These are phyloP conservation scores for Sus cebifrons DNA, from an alignment of 2,797 vertebrate genomes.

Conservation along the genomic window DNA sequence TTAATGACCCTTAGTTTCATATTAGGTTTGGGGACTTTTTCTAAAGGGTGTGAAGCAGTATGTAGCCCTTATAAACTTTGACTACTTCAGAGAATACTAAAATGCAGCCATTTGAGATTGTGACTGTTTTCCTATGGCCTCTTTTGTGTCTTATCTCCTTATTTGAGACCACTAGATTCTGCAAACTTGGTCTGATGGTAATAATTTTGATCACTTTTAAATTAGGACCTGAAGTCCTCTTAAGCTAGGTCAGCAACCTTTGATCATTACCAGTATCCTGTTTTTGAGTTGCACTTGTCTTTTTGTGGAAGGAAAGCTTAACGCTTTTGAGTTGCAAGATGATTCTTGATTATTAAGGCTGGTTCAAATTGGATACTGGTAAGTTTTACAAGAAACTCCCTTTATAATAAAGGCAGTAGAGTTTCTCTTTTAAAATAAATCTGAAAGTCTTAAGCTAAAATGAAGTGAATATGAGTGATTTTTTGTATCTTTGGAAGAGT, in stretches of 20 bases:
- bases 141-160: constrained; percentile 15
- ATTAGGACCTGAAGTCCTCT: constrained; percentile 59
- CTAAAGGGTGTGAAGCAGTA: constrained; percentile 43
- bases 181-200: constrained; percentile 39
- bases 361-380: constrained; percentile 26
- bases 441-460: constrained; percentile 44
- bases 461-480: constrained; percentile 32
- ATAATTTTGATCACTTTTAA: constrained; percentile 72
- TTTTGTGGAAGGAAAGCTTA: constrained; percentile 63
- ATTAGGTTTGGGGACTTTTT: constrained; percentile 34
- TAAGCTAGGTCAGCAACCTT: constrained; percentile 49
- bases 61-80: constrained; percentile 32
- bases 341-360: constrained; percentile 52
- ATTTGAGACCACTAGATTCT: constrained; percentile 56
- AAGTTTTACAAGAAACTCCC: constrained; percentile 61
- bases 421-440: constrained; percentile 65
- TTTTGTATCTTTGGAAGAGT: constrained; percentile 69
- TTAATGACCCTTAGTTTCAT: constrained; percentile 46
- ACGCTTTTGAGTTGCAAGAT: constrained; percentile 56
- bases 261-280: constrained; percentile 68
- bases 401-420: constrained; percentile 66
- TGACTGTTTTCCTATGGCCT: constrained; percentile 24
- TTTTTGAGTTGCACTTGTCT: constrained; percentile 59
- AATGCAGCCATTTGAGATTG: constrained; percentile 53
- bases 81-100: constrained; percentile 19